Evolutionary conservation across 1,140 invertebrate genomes (phyloP).

Genomic region (Muscidifurax raptorellus): DNA sequence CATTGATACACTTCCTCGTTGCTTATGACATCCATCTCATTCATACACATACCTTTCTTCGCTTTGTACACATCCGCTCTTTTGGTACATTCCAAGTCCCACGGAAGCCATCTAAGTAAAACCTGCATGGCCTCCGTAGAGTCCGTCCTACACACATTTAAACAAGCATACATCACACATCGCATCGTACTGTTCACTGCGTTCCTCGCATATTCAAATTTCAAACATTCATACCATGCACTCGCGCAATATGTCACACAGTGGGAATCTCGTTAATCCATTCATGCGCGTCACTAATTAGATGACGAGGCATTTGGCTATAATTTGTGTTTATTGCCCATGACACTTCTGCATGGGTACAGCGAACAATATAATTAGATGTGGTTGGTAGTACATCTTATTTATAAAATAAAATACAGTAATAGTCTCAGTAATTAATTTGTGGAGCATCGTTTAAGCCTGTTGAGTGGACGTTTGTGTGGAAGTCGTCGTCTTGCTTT

Average conservation of each 20-base stretch:
- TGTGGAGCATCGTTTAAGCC: too few species aligned
- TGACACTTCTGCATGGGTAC: too few species aligned
- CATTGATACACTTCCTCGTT: slow-evolving; percentile 52
- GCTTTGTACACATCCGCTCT: neutral
- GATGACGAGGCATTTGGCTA: too few species aligned
- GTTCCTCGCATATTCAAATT: neutral
- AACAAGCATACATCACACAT: neutral
- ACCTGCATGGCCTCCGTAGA: slow-evolving; percentile 5
- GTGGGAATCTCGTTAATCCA: too few species aligned
- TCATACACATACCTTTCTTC: neutral
- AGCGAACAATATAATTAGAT: too few species aligned
- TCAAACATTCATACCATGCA: neutral
- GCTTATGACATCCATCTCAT: neutral
- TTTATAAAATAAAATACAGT: too few species aligned
- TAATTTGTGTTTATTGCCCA: too few species aligned
- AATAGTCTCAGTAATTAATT: too few species aligned
- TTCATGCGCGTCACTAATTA: too few species aligned
- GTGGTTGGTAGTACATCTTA: too few species aligned
- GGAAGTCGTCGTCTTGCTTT: too few species aligned
- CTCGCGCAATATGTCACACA: neutral
- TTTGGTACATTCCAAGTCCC: neutral
- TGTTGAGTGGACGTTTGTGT: too few species aligned
- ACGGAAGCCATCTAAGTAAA: neutral
- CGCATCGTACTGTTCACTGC: neutral
- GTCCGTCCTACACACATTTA: neutral